Evolutionary conservation across 2,797 vertebrate species (phyloP).

Genomic region (Pangasius larnaudii): DNA sequence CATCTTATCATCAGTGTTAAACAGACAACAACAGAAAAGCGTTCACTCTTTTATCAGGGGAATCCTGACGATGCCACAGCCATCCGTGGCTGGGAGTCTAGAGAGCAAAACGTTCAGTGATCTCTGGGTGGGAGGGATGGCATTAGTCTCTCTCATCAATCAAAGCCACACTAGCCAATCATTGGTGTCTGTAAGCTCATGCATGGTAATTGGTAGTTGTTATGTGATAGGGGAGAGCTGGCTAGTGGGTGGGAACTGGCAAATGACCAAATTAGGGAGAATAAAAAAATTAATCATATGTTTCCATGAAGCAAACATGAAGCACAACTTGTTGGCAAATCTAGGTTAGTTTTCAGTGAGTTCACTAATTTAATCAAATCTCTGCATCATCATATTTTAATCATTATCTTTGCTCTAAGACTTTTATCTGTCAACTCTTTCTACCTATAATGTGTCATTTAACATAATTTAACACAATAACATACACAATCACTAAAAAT

Average conservation of each 20-base stretch:
- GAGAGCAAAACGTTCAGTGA: neutral
- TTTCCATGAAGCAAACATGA: neutral
- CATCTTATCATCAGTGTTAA: neutral
- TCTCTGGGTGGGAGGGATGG: neutral
- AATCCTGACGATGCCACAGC: neutral
- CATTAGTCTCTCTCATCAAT: neutral
- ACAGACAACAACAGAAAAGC: neutral
- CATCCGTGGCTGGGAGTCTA: neutral
- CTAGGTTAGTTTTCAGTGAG: neutral
- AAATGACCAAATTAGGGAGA: neutral
- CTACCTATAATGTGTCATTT: neutral
- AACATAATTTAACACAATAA: neutral
- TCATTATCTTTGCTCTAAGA: neutral
- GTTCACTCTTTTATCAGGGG: neutral
- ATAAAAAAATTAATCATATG: neutral
- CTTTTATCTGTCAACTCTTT: neutral
- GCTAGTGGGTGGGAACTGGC: neutral
- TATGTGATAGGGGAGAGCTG: neutral
- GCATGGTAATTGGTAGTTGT: neutral
- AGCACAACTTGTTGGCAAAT: neutral
- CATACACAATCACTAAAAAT: neutral
- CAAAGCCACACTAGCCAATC: neutral
- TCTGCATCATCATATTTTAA: neutral
- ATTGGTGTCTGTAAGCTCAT: neutral
- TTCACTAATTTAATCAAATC: neutral